Conservation (phyloP, 2,797 vertebrate species). For the Helarctos malayanus region DNA sequence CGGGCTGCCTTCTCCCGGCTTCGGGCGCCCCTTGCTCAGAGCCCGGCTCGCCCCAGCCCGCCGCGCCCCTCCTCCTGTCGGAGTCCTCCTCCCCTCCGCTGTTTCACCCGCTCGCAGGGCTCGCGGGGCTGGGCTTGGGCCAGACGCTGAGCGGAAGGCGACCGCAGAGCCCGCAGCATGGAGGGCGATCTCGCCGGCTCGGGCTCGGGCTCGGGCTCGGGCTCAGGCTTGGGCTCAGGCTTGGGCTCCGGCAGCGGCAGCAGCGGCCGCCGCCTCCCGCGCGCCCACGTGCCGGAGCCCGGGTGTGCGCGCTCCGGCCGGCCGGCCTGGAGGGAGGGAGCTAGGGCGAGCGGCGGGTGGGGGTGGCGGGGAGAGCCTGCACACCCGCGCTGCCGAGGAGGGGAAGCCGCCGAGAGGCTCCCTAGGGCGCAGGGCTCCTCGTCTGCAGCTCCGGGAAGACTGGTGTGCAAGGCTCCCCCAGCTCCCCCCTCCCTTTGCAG, state of each 20-base stretch:
- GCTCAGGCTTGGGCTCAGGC: conserved; percentile 65
- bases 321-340: conserved; percentile 39
- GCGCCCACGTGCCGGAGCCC: conserved; percentile 86
- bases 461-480: neutral
- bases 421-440: conserved; percentile 43
- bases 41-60: conserved; percentile 11
- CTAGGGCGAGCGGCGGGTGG: conserved; percentile 54
- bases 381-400: neutral
- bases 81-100: neutral
- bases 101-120: conserved; percentile 18
- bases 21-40: conserved; percentile 55
- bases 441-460: conserved; percentile 59
- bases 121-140: conserved; percentile 51
- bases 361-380: conserved; percentile 60
- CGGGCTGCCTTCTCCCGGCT: conserved; percentile 24
- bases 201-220: conserved; percentile 57
- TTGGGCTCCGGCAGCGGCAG: conserved; percentile 69
- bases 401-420: conserved; percentile 41
- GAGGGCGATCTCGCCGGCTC: conserved; percentile 64
- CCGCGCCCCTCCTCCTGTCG: conserved; percentile 41
- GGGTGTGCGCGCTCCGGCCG: conserved; percentile 72
- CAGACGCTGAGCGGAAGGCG: conserved; percentile 64
- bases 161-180: conserved; percentile 75
- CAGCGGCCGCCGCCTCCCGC: conserved; percentile 79
- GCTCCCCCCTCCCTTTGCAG: conserved; percentile 35